Conservation (phyloP, 2,113 vertebrate species). For the Menidia beryllina region DNA sequence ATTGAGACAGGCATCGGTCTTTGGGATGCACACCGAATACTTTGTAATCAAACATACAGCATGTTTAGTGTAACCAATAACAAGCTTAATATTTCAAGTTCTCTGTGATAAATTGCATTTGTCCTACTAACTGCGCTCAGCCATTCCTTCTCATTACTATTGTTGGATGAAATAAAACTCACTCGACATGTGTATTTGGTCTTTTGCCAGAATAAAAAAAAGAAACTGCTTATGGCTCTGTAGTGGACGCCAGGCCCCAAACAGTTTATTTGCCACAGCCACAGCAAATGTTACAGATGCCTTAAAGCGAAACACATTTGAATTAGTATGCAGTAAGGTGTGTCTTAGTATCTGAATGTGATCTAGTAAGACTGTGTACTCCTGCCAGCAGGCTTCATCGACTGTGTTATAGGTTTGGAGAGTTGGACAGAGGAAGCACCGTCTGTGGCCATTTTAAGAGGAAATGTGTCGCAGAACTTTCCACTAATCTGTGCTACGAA, state of each 20-base stretch:
- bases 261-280: neutral
- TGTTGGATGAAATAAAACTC: conserved; percentile 11
- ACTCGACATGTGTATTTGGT: neutral
- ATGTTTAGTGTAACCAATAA: neutral
- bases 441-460: conserved; percentile 33
- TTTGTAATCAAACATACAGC: neutral
- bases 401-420: conserved; percentile 10
- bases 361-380: neutral
- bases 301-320: neutral
- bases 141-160: conserved; percentile 6
- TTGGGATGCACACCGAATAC: too few species aligned
- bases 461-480: conserved; percentile 43
- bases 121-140: neutral
- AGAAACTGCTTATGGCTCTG: neutral
- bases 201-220: conserved; percentile 15
- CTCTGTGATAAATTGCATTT: neutral
- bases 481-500: conserved; percentile 31
- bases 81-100: neutral
- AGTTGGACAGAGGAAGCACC: conserved; percentile 6
- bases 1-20: neutral
- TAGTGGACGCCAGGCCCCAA: neutral
- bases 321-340: neutral
- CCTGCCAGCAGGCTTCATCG: neutral
- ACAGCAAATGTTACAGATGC: neutral
- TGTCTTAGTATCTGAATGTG: neutral